phyloP scores from a whole-genome alignment of 2,113 vertebrate species.

The Hymenochirus boettgeri region DNA sequence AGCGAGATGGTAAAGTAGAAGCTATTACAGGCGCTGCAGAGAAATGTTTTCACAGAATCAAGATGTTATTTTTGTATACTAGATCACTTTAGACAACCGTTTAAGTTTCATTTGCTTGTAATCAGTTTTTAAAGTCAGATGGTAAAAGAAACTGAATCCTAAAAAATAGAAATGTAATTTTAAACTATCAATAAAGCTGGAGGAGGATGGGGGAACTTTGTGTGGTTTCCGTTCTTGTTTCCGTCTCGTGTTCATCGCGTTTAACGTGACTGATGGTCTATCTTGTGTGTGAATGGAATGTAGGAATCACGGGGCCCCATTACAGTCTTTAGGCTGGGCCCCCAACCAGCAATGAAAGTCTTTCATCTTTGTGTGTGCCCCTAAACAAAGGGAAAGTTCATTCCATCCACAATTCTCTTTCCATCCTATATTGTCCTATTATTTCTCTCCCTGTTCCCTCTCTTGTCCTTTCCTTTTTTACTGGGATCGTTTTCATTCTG shows the following conservation, averaged over 20 bases:
- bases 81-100: slow-evolving; percentile 97
- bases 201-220: slow-evolving; percentile 94
- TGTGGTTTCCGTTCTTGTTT: slow-evolving; percentile 40
- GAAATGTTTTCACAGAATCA: slow-evolving; percentile 98
- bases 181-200: slow-evolving; percentile 99
- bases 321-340: no score
- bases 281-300: no score
- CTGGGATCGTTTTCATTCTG: no score
- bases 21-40: slow-evolving; percentile 86
- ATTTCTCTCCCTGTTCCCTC: no score
- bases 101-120: slow-evolving; percentile 98
- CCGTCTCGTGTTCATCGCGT: not conserved
- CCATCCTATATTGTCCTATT: no score
- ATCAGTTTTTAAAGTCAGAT: slow-evolving; percentile 98
- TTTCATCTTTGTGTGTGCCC: no score
- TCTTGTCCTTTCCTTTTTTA: no score
- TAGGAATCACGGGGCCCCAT: no score
- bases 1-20: slow-evolving; percentile 81
- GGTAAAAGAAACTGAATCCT: slow-evolving; percentile 97
- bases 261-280: no score
- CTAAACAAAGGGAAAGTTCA: no score
- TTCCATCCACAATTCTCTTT: no score
- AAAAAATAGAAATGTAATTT: slow-evolving; percentile 99
- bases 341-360: no score
- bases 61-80: slow-evolving; percentile 99